Percentiles rank a stretch among this genome's conserved stretches.
Conservation (phyloP, 2,113 vertebrate genomes). For the Vulpes lagopus region DNA sequence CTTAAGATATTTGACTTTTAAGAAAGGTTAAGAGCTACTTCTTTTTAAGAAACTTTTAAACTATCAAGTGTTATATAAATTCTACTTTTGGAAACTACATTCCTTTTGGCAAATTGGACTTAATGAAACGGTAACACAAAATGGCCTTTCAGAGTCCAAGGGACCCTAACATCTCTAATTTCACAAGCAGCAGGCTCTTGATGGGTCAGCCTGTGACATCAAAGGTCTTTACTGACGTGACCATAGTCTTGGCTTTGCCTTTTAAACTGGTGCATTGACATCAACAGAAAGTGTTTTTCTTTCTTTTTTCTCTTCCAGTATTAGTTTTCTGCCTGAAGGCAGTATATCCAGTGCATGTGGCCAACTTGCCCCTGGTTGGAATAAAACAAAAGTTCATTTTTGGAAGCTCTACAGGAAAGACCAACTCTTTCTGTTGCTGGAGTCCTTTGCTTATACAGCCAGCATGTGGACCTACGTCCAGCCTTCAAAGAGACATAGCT, state of each 20-base stretch:
- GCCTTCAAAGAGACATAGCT: not conserved
- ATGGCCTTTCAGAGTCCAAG: not conserved
- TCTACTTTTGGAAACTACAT: constrained; percentile 32
- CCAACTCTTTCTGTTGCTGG: not conserved
- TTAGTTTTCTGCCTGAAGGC: constrained; percentile 50
- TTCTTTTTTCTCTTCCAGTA: constrained; percentile 33
- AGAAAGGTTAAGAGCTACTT: constrained; percentile 23
- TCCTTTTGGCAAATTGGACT: not conserved
- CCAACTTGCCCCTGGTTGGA: not conserved
- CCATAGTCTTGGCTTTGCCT: not conserved
- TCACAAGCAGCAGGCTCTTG: not conserved
- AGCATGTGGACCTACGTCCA: not conserved
- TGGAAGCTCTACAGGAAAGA: not conserved
- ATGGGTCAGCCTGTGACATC: constrained; percentile 1
- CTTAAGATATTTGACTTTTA: constrained; percentile 21
- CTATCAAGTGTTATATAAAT: constrained; percentile 3
- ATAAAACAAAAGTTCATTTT: constrained; percentile 27
- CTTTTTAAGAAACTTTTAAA: not conserved
- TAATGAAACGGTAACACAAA: constrained; percentile 42
- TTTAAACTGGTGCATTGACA: constrained; percentile 28
- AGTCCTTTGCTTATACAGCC: not conserved
- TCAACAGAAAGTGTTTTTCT: constrained; percentile 60
- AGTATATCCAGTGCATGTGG: not conserved
- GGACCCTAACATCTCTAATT: constrained; percentile 21
- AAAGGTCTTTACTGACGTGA: not conserved